Evolutionary conservation across 2,797 vertebrate species (phyloP).

Genomic region (Myoxocephalus aenaeus): DNA sequence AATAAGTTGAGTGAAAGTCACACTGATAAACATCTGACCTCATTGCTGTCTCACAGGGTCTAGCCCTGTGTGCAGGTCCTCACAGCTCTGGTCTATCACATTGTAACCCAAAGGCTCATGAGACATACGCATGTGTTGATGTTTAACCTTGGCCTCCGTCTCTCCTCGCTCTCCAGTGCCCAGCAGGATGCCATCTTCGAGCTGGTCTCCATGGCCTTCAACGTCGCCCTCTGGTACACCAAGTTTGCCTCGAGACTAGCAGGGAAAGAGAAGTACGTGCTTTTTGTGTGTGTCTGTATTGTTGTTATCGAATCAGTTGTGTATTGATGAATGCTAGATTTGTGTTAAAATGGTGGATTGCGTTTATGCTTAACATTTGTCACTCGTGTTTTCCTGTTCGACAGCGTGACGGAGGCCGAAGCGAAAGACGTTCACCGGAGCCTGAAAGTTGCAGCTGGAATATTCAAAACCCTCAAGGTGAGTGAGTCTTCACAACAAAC

Average conservation of each 20-base stretch:
- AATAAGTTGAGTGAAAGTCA: not conserved
- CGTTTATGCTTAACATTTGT: not conserved
- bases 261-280: constrained; percentile 96
- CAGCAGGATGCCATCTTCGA: constrained; percentile 98
- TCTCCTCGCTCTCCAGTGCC: constrained; percentile 79
- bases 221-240: constrained; percentile 95
- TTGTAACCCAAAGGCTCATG: not conserved
- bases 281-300: not conserved
- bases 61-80: not conserved
- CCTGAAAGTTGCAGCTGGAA: constrained; percentile 94
- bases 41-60: no score
- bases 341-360: not conserved
- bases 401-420: constrained; percentile 94
- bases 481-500: not conserved
- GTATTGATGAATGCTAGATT: not conserved
- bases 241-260: constrained; percentile 95
- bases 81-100: not conserved
- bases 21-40: not conserved
- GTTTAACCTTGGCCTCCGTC: no score
- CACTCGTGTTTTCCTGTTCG: constrained; percentile 17
- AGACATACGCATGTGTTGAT: no score
- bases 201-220: constrained; percentile 95
- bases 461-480: constrained; percentile 97
- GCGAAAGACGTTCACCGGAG: constrained; percentile 97
- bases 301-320: not conserved